Evolutionary conservation across 2,113 vertebrate species (phyloP), one percentile per base, ranked within the genome.

Genomic region (Sander lucioperca): DNA sequence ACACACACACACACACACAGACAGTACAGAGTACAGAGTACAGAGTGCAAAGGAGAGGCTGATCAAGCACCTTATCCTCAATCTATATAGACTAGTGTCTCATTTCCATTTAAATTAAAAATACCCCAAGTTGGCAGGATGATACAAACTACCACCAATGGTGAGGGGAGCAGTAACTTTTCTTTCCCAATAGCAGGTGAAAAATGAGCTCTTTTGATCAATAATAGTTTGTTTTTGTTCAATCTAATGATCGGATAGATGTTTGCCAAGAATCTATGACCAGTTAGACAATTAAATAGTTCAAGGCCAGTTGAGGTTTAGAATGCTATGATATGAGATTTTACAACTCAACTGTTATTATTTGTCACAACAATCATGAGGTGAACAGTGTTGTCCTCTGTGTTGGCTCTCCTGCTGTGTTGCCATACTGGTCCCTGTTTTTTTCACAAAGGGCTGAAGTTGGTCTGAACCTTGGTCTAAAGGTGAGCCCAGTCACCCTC

Each of bases 71-170:
- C 90, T 97, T 92, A 86, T 84, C 72, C 59, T 94, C 92, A 13
- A 95, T 95, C 90, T 96, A 94, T 10, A 76, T 89, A 36, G 89
- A 91, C 63, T 93, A 89, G 64, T 95, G 95, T 80, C 96, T 96
- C 69, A 97, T 96, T 94, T 92, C 83, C 92, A 94, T 93, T 93
- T 94, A 92, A 93, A 94, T 93, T 83, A 89, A 88, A 87, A 74
- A 84, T 72, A 36, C 48, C 53, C 62, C 39, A 45, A 30, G 65
- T 82, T 89, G 88, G 88, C 84, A 86, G 67, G 71, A 78, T 14
- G 39, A 66, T 56, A 65, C 72, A 83, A 89, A 87, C 79, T 56
- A 69, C 67, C 79, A 68, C 15, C 58, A 68, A 53, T 66, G 82
- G 86, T 33, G 54, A 79, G 25, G 58, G 11, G 43, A 86, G 51